phyloP scores from a whole-genome alignment of 2,888 invertebrate genomes.

The Cremastobaeus sp. region DNA sequence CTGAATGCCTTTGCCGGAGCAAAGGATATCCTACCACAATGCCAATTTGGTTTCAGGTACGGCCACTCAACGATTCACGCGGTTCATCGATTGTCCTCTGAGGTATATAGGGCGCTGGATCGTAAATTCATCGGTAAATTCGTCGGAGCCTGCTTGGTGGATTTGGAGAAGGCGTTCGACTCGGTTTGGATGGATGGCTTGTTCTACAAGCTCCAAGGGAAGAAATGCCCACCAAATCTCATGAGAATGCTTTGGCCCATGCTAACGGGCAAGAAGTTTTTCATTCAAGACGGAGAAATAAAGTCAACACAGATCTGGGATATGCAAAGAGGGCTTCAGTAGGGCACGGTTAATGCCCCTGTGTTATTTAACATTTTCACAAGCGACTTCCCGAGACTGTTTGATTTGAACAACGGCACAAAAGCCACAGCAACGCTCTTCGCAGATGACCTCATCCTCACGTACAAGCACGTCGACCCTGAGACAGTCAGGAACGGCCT shows the following conservation, averaged over 20 bases:
- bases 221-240: constrained; percentile 22
- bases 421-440: constrained; percentile 28
- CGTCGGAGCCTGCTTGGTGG: no score
- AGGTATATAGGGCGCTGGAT: no score
- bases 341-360: constrained; percentile 51
- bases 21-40: no score
- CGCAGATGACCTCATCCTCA: constrained; percentile 49
- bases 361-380: constrained; percentile 58
- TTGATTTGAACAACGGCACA: constrained; percentile 10
- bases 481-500: neutral
- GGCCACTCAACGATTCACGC: no score
- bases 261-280: neutral
- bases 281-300: neutral
- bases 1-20: no score
- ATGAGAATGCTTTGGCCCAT: neutral
- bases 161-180: no score
- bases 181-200: constrained; percentile 45
- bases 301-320: no score
- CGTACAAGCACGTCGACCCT: neutral
- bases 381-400: constrained; percentile 34
- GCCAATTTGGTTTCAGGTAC: no score
- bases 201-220: constrained; percentile 46
- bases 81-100: no score
- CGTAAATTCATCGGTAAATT: no score
- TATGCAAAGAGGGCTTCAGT: constrained; percentile 44